phyloP scores from a whole-genome alignment of 1,140 invertebrate species.

The Xylocopa sonorina region DNA sequence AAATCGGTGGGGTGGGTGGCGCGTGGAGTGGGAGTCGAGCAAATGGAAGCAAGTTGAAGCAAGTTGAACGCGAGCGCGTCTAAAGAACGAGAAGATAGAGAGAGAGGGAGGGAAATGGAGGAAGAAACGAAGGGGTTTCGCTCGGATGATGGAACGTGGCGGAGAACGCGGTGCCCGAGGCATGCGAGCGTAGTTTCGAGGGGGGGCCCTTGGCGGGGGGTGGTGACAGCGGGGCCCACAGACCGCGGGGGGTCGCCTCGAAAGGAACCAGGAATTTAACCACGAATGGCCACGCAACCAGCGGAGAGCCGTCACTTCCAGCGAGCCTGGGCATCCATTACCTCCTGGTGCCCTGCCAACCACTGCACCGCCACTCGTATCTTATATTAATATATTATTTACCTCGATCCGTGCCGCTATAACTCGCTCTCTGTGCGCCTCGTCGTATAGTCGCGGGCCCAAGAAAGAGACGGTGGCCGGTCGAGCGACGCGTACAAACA shows the following conservation, averaged over 20 bases:
- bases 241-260: conserved; percentile 76
- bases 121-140: conserved; percentile 28
- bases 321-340: conserved; percentile 79
- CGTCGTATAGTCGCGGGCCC: conserved; percentile 38
- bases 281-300: conserved; percentile 80
- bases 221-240: conserved; percentile 75
- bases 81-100: too few relatives aligned
- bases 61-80: neutral
- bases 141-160: conserved; percentile 65
- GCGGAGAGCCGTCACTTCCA: conserved; percentile 80
- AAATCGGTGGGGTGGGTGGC: neutral
- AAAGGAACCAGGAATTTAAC: conserved; percentile 80
- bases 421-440: conserved; percentile 65
- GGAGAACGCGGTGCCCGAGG: conserved; percentile 61
- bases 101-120: conserved; percentile 3
- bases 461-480: conserved; percentile 12
- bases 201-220: conserved; percentile 77
- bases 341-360: conserved; percentile 80
- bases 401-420: conserved; percentile 73
- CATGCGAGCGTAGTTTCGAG: conserved; percentile 63
- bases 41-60: conserved; percentile 25
- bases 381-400: conserved; percentile 82
- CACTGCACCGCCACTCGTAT: conserved; percentile 75
- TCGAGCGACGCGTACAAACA: neutral
- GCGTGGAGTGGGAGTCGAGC: neutral